Evolutionary conservation across 2,888 invertebrate species (phyloP), one percentile per base, ranked within the genome.

Genomic region (Zaprionus obscuricornis): DNA sequence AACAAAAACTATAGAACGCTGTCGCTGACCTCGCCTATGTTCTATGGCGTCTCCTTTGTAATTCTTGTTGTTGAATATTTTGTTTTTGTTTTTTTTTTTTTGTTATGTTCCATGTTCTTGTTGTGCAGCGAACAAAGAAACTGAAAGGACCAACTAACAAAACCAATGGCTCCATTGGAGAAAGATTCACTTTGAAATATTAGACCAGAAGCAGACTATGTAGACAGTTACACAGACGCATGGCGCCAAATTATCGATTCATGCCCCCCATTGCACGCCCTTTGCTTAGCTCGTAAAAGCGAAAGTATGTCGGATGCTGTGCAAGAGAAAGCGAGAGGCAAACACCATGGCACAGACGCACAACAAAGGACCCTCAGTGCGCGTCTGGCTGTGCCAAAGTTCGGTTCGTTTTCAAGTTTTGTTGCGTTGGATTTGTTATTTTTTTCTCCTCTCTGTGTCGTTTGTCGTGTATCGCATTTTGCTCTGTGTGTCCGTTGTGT

Each of bases 221-320:
- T 85, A 81, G 85, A 85, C 81, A 63, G 83, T 59, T 76, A 79
- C 76, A 83, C 83, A 82, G 84, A 84, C 79, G 72, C 82, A 77
- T 34, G 83, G 83, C 83, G 83, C 83, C 83, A 85, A 72, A 62
- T 81, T 83, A 83, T 83, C 66, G 83, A 83, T 83, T 83, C 77
- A 58, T 39, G 40, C 39, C 60, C 55, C 20, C 27, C 64, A 37
- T 36, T 54, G 22, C 33, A 55, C 27, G 54, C 36, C 29, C 24
- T 20, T 37, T 40, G 36, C 5, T 10, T 3, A 8, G 11, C n/a
- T n/a, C 45, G 29, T 29, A 39, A 62, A 66, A 69, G 50, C 52
- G 56, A 62, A 56, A 50, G 65, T 47, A 59, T 26, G 50, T 16
- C 58, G 46, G 43, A 39, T 37, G 37, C 24, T 55, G 45, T 16